A percentile compares a stretch with the other conserved stretches of the same genome.
Conservation (phyloP, 92 coral and sea anemone genomes). For the Epizoanthus rinbou region DNA sequence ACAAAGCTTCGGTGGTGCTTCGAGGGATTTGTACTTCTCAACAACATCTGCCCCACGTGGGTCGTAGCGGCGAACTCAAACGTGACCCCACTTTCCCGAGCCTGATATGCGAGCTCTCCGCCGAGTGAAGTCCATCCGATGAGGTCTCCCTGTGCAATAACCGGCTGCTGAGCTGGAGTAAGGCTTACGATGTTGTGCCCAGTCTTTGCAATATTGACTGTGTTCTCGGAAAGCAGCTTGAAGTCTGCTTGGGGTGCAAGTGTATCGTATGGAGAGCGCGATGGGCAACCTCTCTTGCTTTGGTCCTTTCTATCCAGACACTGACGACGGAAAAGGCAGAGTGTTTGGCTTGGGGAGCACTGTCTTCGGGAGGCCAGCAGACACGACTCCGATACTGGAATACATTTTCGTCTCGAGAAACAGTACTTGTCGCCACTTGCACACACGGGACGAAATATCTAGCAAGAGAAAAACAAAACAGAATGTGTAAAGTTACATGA, state of each 20-base stretch:
- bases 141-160: conserved; percentile 68
- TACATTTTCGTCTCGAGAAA: conserved; percentile 65
- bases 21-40: conserved; percentile 53
- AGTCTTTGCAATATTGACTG: conserved; percentile 50
- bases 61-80: conserved; percentile 61
- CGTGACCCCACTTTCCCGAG: conserved; percentile 45
- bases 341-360: conserved; percentile 53
- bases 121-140: conserved; percentile 83
- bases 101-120: conserved; percentile 70
- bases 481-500: not conserved
- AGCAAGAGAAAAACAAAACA: not conserved
- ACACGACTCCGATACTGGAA: conserved; percentile 48
- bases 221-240: conserved; percentile 63
- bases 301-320: conserved; percentile 65
- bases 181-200: conserved; percentile 80
- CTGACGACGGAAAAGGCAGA: conserved; percentile 67
- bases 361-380: conserved; percentile 38
- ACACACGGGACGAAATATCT: conserved; percentile 77
- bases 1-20: conserved; percentile 64
- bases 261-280: conserved; percentile 58
- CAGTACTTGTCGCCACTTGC: conserved; percentile 64
- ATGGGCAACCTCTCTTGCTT: conserved; percentile 54
- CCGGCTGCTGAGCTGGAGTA: conserved; percentile 49
- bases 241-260: conserved; percentile 73
- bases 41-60: conserved; percentile 58